phyloP scores from a whole-genome alignment of 2,113 vertebrate species.

The Urocynchramus pylzowi region DNA sequence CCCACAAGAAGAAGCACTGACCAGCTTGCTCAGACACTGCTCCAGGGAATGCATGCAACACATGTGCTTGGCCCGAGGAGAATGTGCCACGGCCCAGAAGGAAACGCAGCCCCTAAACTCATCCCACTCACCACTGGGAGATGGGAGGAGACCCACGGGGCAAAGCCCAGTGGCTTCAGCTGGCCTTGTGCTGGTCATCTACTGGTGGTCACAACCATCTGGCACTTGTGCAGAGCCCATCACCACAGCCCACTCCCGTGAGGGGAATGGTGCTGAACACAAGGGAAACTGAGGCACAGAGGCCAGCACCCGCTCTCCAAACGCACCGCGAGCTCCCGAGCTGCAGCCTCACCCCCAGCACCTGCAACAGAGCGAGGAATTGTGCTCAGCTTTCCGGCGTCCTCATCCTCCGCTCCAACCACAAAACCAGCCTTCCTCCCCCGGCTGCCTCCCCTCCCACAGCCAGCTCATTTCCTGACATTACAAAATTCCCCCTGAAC shows the following conservation, averaged over 20 bases:
- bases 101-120: background rate
- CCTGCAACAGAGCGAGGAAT: slow-evolving; percentile 1
- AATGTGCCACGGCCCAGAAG: fast-evolving
- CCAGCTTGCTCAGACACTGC: background rate
- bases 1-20: background rate
- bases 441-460: slow-evolving; percentile 20
- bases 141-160: background rate
- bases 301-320: background rate
- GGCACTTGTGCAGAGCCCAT: background rate
- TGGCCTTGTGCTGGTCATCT: background rate
- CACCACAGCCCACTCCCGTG: background rate
- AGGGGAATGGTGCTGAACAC: background rate
- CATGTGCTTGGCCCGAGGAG: fast-evolving
- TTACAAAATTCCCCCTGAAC: slow-evolving; percentile 19
- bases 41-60: background rate
- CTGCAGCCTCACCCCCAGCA: background rate
- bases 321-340: fast-evolving
- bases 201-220: fast-evolving
- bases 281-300: slow-evolving; percentile 15
- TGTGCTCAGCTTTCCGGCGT: background rate
- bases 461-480: slow-evolving; percentile 55
- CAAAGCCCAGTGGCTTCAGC: background rate
- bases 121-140: background rate
- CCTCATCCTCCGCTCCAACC: slow-evolving; percentile 16
- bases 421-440: slow-evolving; percentile 32